These are phyloP conservation scores for Philaethria dido DNA, from an alignment of 2,888 invertebrate genomes.

Conservation along the genomic window DNA sequence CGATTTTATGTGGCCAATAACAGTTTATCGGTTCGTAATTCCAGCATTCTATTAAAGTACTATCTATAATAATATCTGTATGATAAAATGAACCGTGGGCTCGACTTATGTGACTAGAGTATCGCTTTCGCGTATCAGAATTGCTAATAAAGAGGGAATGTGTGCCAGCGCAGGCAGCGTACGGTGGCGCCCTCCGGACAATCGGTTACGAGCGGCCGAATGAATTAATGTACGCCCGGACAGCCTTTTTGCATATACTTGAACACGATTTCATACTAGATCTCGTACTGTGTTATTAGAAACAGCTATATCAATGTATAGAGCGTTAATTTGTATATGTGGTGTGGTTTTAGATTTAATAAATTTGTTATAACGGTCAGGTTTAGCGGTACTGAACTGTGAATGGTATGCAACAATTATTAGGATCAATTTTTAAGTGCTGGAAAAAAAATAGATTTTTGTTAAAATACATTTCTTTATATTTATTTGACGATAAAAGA, in stretches of 20 bases:
- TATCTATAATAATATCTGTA: constrained; percentile 64
- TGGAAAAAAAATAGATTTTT: no score
- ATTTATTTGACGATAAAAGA: no score
- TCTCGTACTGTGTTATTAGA: constrained; percentile 27
- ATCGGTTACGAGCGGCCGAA: constrained; percentile 48
- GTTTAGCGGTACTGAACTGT: background rate
- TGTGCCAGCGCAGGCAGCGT: constrained; percentile 55
- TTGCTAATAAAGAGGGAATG: constrained; percentile 79
- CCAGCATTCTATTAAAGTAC: constrained; percentile 70
- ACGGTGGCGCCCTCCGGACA: constrained; percentile 61
- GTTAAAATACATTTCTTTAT: no score
- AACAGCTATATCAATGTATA: constrained; percentile 22
- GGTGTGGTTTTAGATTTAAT: constrained; percentile 7
- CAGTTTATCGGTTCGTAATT: constrained; percentile 67
- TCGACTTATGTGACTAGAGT: constrained; percentile 72
- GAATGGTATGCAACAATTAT: no score
- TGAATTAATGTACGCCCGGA: constrained; percentile 45
- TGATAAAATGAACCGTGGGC: constrained; percentile 71
- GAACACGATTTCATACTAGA: constrained; percentile 28
- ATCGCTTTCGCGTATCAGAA: constrained; percentile 79
- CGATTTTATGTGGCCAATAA: constrained; percentile 71
- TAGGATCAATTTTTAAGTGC: no score
- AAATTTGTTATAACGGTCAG: background rate
- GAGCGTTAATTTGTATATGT: constrained; percentile 15
- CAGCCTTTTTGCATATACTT: constrained; percentile 40